Conservation (phyloP, 2,113 vertebrate genomes). For the Vidua macroura region DNA sequence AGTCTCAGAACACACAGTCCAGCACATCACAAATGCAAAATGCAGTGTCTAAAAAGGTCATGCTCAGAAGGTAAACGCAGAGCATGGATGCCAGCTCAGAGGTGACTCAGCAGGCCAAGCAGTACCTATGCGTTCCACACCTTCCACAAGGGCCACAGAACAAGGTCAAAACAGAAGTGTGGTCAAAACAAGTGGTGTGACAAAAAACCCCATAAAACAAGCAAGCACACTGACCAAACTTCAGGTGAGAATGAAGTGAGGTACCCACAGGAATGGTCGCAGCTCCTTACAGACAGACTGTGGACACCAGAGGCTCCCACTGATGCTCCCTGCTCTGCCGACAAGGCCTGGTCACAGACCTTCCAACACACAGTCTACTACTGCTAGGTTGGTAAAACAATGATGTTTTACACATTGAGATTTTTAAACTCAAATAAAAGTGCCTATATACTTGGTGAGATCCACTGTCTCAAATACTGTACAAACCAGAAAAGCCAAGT, state of each 20-base stretch:
- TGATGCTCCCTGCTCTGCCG: fast-evolving
- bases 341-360: background rate
- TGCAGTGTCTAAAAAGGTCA: background rate
- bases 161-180: background rate
- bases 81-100: too few species aligned
- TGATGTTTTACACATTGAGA: background rate
- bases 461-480: background rate
- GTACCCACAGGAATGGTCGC: background rate
- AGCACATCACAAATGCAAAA: background rate
- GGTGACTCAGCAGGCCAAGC: background rate
- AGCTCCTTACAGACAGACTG: background rate
- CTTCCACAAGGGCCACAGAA: background rate
- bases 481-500: background rate
- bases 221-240: background rate
- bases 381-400: background rate
- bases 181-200: background rate
- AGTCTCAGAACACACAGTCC: background rate
- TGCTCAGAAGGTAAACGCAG: fast-evolving
- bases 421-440: background rate
- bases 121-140: background rate
- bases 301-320: background rate
- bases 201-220: background rate
- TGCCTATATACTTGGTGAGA: background rate
- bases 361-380: background rate
- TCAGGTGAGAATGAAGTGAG: background rate